phyloP scores from a whole-genome alignment of 2,888 invertebrate genomes.

The Coelinius sp. region DNA sequence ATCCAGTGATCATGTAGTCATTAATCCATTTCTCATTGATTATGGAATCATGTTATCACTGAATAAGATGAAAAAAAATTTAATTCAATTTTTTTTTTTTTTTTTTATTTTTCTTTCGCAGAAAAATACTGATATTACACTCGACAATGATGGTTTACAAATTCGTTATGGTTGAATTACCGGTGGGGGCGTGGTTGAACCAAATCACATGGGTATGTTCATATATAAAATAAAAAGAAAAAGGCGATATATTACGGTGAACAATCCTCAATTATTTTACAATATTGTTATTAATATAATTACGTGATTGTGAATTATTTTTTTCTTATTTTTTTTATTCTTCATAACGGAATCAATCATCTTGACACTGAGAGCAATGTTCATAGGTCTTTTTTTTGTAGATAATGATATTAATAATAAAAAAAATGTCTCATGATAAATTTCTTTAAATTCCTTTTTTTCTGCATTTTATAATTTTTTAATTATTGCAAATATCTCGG shows the following conservation, averaged over 20 bases:
- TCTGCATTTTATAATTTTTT: no score
- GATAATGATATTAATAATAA: no score
- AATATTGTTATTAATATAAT: neutral
- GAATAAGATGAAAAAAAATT: neutral
- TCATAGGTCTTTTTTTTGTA: no score
- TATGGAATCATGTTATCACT: neutral
- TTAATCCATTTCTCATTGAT: neutral
- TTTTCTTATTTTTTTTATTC: neutral
- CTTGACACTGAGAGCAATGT: no score
- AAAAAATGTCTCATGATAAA: no score
- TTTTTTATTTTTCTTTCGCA: neutral
- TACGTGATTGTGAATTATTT: neutral
- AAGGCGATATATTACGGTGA: neutral
- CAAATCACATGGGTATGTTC: neutral
- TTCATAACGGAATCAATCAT: no score
- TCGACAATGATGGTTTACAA: constrained; percentile 15
- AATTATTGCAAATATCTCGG: no score
- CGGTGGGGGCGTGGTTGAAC: neutral
- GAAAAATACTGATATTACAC: constrained; percentile 4
- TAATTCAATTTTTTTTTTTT: neutral
- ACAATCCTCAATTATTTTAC: neutral
- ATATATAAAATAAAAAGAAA: neutral
- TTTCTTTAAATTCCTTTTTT: no score
- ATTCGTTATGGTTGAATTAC: constrained; percentile 9
- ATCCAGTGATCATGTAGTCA: neutral